These are phyloP conservation scores for Elgaria multicarinata DNA, from an alignment of 2,113 vertebrate genomes.

Conservation along the genomic window DNA sequence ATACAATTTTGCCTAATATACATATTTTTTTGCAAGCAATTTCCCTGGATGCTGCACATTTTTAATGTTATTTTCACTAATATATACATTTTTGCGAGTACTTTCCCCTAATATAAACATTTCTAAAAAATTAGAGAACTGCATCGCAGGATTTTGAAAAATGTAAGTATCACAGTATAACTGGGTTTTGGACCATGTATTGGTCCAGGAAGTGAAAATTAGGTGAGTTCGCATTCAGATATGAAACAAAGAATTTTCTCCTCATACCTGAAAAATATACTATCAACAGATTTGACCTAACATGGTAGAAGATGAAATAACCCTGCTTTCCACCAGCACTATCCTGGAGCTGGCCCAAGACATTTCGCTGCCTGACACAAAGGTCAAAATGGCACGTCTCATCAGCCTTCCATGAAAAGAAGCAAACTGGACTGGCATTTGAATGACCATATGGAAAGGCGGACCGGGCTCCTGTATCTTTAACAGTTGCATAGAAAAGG, in stretches of 20 bases:
- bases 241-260: not conserved
- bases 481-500: too few species aligned
- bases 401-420: too few species aligned
- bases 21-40: not conserved
- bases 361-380: too few species aligned
- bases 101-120: too few species aligned
- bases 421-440: too few species aligned
- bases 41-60: not conserved
- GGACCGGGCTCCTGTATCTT: too few species aligned
- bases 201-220: not conserved
- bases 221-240: not conserved
- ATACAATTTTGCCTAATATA: not conserved
- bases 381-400: too few species aligned
- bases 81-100: not conserved
- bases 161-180: not conserved
- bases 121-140: too few species aligned
- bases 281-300: not conserved
- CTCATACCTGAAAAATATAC: not conserved
- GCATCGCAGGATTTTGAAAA: too few species aligned
- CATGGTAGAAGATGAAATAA: not conserved
- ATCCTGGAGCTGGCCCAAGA: too few species aligned
- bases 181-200: not conserved
- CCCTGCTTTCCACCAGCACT: not conserved
- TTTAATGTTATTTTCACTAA: not conserved
- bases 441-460: too few species aligned